Percentiles rank a stretch among this genome's conserved stretches.
Evolutionary conservation across 1,140 invertebrate genomes (phyloP).

Genomic region (Heliconius eleuchia): DNA sequence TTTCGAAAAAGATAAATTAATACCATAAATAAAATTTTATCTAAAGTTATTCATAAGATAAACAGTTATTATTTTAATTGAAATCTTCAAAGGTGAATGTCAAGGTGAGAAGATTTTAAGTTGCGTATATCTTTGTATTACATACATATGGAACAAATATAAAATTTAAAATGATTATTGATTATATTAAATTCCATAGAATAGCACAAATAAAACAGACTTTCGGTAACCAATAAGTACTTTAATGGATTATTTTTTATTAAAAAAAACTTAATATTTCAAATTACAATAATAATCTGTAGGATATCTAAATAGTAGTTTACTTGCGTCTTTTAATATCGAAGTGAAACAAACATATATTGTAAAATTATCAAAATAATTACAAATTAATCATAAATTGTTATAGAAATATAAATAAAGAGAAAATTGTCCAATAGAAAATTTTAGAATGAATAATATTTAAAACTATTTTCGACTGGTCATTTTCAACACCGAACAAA

Average conservation of each 20-base stretch:
- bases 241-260: slow-evolving; percentile 40
- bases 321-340: neutral
- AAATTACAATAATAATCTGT: slow-evolving; percentile 22
- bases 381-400: neutral
- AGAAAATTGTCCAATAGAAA: neutral
- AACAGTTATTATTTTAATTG: neutral
- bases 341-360: neutral
- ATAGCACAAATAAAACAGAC: slow-evolving; percentile 29
- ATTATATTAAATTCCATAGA: neutral
- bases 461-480: neutral
- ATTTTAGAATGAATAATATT: neutral
- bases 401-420: neutral
- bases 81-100: neutral
- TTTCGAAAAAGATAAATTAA: neutral
- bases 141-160: too few relatives aligned
- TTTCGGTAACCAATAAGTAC: slow-evolving; percentile 43
- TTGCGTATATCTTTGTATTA: too few relatives aligned
- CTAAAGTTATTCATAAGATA: neutral
- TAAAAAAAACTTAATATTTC: slow-evolving; percentile 31
- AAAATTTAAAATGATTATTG: too few relatives aligned
- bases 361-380: neutral
- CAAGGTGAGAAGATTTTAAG: too few relatives aligned
- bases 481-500: neutral
- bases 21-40: neutral
- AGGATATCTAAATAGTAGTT: slow-evolving; percentile 16